Percentiles rank a stretch among this genome's conserved stretches.
Evolutionary conservation across 2,888 invertebrate species (phyloP).

Genomic region (Cyclophora albipunctata): DNA sequence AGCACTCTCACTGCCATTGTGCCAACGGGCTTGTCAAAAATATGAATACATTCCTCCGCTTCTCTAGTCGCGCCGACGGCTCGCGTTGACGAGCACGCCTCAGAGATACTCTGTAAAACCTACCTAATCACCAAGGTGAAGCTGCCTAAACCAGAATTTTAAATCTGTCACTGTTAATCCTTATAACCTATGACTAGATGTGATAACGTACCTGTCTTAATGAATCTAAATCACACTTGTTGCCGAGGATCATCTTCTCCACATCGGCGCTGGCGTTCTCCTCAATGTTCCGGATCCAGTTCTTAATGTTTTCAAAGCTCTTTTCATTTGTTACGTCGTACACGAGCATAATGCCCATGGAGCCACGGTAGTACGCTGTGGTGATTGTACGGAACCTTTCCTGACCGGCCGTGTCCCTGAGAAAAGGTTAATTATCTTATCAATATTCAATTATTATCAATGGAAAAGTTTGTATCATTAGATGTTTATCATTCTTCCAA

Average conservation of each 20-base stretch:
- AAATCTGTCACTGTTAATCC: too few species aligned
- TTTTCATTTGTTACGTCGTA: constrained; percentile 99
- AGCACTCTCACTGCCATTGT: too few species aligned
- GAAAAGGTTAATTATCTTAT: constrained; percentile 10
- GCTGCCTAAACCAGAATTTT: too few species aligned
- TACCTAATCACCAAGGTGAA: too few species aligned
- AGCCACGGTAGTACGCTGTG: constrained; percentile 99
- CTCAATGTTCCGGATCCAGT: constrained; percentile 99
- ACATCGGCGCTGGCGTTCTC: constrained; percentile 99
- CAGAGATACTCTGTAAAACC: too few species aligned
- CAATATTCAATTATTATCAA: too few species aligned
- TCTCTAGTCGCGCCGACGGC: too few species aligned
- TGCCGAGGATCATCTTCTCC: constrained; percentile 98
- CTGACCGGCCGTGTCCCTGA: constrained; percentile 98
- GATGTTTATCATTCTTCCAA: too few species aligned
- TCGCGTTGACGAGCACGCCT: too few species aligned
- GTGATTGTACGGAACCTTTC: constrained; percentile 99
- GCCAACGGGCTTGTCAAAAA: too few species aligned
- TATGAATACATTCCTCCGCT: too few species aligned
- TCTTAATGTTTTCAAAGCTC: constrained; percentile 99
- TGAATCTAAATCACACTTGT: constrained; percentile 98
- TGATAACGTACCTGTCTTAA: constrained; percentile 83
- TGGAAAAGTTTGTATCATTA: neutral
- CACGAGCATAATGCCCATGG: constrained; percentile 99
- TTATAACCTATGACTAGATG: too few species aligned